Evolutionary conservation across 1,140 invertebrate genomes (phyloP), one percentile per base, ranked within the genome.

Genomic region (Orussus abietinus): DNA sequence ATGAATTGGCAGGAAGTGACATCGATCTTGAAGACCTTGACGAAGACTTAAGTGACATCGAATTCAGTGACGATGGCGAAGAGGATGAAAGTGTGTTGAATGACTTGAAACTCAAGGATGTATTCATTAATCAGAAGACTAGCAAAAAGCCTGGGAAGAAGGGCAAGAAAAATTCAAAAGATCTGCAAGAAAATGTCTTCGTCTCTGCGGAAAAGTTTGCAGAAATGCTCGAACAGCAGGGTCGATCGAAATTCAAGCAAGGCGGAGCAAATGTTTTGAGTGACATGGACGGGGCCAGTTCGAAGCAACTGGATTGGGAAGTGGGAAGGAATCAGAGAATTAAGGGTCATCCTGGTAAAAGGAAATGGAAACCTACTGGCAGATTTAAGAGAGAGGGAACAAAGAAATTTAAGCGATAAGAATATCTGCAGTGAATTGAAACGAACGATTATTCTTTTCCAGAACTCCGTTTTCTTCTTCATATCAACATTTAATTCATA

Each of bases 141-240:
- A 29, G 26, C 14, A 42, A 45, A 21, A 36, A 11, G 19, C 29
- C 6, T n/a, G 42, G 18, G 17, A 28, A 25, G 20, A 41, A 39
- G 19, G 55, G 38, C 11, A 47, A 30, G 6, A 51, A 43, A 49
- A 57, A 45, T 4, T 13, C 4, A 51, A 48, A 18, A 42, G 36
- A 7, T 37, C 54, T 5, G 55, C n/a, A 58, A 5, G 55, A 40
- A 11, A 61, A 63, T 26, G 53, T 83, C 18, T 86, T 85, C 59
- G 80, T 83, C n/a, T 83, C 83, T 1, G 83, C 83, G 0, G 84
- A 86, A 66, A 79, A 86, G 57, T 87, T 86, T 57, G 80, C 84
- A 1, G 81, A 83, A 13, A 73, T 86, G 50, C 53, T 87, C 22
- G 84, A 86, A 60, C 78, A 84, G 44, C 80, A 82, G 17, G 80